Percentiles rank a stretch among this genome's conserved stretches.
These are phyloP conservation scores for Oscheius sp. DNA, from an alignment of 2,888 invertebrate genomes.

Conservation along the genomic window DNA sequence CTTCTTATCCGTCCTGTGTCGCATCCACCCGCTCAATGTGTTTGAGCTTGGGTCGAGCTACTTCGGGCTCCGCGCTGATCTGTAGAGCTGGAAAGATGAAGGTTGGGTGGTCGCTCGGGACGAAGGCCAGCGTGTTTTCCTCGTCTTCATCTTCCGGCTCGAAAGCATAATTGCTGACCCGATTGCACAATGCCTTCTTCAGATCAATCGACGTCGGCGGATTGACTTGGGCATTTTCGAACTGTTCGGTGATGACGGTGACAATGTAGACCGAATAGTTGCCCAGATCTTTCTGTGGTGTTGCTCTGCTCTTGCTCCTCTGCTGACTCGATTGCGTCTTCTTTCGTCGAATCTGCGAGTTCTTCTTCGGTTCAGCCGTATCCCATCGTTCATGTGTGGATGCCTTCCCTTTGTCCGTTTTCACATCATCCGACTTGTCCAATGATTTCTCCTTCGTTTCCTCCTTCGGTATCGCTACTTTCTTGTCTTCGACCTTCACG, in stretches of 20 bases:
- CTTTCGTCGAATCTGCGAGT: background rate
- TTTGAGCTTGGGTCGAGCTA: background rate
- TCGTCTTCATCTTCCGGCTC: slow-evolving; percentile 19
- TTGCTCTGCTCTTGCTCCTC: background rate
- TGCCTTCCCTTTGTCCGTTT: background rate
- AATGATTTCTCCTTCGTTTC: background rate
- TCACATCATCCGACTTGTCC: background rate
- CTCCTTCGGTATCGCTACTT: too few species aligned
- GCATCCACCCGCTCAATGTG: background rate
- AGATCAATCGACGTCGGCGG: slow-evolving; percentile 1
- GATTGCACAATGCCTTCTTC: slow-evolving; percentile 15
- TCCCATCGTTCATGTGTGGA: background rate
- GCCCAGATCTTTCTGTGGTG: too few species aligned
- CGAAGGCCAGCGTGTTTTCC: slow-evolving; percentile 17
- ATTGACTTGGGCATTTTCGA: slow-evolving; percentile 13
- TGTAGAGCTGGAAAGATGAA: slow-evolving; percentile 10
- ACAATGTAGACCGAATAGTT: slow-evolving; percentile 4
- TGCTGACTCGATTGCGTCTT: background rate
- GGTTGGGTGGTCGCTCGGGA: slow-evolving; percentile 7
- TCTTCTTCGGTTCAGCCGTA: background rate
- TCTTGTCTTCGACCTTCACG: too few species aligned
- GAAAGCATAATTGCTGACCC: slow-evolving; percentile 3
- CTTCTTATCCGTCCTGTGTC: background rate
- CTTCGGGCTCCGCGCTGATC: background rate
- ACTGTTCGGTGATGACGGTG: slow-evolving; percentile 22